These are phyloP conservation scores for Telenomus remus DNA, from an alignment of 1,140 invertebrate genomes.

Conservation along the genomic window DNA sequence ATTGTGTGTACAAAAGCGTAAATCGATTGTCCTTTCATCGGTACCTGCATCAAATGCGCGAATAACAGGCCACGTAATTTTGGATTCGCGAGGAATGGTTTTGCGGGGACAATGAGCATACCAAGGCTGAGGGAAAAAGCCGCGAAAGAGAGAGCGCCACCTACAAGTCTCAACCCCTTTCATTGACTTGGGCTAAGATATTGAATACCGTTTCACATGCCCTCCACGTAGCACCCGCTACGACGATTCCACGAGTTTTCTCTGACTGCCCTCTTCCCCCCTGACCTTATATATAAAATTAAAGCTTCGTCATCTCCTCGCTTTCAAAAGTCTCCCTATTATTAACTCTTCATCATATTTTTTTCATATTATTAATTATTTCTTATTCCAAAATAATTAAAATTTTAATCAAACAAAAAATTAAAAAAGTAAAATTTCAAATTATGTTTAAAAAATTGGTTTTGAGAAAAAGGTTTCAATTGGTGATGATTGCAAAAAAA, in stretches of 20 bases:
- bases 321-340: not conserved
- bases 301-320: constrained; percentile 4
- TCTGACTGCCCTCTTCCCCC: constrained; percentile 32
- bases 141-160: constrained; percentile 19
- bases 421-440: too few species aligned
- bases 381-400: too few species aligned
- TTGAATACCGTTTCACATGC: constrained; percentile 73
- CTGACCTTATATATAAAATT: constrained; percentile 60
- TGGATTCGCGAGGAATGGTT: constrained; percentile 66
- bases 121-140: constrained; percentile 39
- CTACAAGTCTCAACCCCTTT: constrained; percentile 38
- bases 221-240: constrained; percentile 66
- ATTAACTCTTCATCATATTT: too few species aligned
- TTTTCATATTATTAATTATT: too few species aligned
- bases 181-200: constrained; percentile 61
- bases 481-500: too few species aligned
- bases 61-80: constrained; percentile 64
- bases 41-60: constrained; percentile 55
- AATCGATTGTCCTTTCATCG: constrained; percentile 58
- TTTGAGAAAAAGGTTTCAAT: constrained; percentile 31
- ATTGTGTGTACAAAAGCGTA: constrained; percentile 50
- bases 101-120: constrained; percentile 68
- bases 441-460: constrained; percentile 31
- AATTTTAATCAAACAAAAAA: too few species aligned
- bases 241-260: constrained; percentile 39